Percentiles rank a stretch among this genome's conserved stretches.
These are phyloP conservation scores for Brachycybe producta DNA, from an alignment of 2,888 invertebrate species.

Conservation along the genomic window DNA sequence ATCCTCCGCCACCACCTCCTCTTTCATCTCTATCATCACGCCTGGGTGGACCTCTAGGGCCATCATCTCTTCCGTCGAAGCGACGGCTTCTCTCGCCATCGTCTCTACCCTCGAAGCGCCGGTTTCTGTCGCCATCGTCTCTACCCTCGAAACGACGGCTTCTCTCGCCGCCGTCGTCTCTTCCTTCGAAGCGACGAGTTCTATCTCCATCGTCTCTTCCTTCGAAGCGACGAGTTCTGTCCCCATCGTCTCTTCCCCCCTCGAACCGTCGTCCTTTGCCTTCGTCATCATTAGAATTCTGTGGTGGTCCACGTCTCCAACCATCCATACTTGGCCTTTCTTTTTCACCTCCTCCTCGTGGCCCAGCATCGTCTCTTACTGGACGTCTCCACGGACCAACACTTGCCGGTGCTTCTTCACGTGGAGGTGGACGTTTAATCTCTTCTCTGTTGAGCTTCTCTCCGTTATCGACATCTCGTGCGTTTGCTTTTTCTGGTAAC, in stretches of 20 bases:
- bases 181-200: slow-evolving; percentile 27
- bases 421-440: no score
- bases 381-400: slow-evolving; percentile 22
- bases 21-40: slow-evolving; percentile 13
- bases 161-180: neutral
- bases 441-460: neutral
- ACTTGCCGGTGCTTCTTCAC: no score
- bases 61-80: neutral
- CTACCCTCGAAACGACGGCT: slow-evolving; percentile 22
- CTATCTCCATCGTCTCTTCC: slow-evolving; percentile 54
- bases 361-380: slow-evolving; percentile 23
- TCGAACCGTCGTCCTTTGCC: slow-evolving; percentile 33
- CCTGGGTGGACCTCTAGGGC: neutral
- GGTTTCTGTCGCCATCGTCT: neutral
- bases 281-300: no score
- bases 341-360: slow-evolving; percentile 34
- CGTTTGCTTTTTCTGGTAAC: slow-evolving; percentile 26
- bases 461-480: neutral
- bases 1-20: neutral
- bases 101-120: slow-evolving; percentile 22
- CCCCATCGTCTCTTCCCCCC: slow-evolving; percentile 54
- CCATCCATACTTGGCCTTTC: slow-evolving; percentile 33
- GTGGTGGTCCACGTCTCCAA: neutral
- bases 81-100: slow-evolving; percentile 24
- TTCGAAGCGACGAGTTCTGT: slow-evolving; percentile 33